These are phyloP conservation scores for Mycetomoellerius zeteki DNA, from an alignment of 1,140 invertebrate species.

Conservation along the genomic window DNA sequence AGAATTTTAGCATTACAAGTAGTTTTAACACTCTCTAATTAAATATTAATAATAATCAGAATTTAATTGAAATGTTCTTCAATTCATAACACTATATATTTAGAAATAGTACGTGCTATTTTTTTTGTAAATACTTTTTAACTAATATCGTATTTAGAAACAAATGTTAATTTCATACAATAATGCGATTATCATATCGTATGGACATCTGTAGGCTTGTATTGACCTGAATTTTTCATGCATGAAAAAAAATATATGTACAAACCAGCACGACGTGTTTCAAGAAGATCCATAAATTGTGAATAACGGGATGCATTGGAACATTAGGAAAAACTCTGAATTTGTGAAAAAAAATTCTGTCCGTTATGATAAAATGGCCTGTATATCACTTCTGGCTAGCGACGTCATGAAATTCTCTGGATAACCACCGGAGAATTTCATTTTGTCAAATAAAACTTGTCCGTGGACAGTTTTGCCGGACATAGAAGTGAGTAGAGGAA, in stretches of 20 bases:
- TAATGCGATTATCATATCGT: neutral
- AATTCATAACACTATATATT: neutral
- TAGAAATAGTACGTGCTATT: neutral
- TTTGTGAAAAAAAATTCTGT: neutral
- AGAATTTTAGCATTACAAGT: neutral
- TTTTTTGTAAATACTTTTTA: neutral
- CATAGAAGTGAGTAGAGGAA: slow-evolving; percentile 30
- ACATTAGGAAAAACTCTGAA: neutral
- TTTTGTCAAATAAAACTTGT: slow-evolving; percentile 67
- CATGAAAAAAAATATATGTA: neutral
- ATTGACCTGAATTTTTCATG: neutral
- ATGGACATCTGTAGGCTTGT: neutral
- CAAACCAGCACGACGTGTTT: neutral
- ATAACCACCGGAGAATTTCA: slow-evolving; percentile 72
- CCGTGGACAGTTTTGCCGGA: slow-evolving; percentile 45
- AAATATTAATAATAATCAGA: neutral
- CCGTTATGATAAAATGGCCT: neutral
- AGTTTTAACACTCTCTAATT: neutral
- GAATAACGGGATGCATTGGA: neutral
- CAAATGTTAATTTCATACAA: neutral
- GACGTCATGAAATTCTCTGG: slow-evolving; percentile 57
- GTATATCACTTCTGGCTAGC: slow-evolving; percentile 17
- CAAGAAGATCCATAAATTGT: neutral
- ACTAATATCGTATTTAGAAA: neutral
- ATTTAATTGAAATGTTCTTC: neutral